Conservation (phyloP, 2,888 invertebrate species). For the Amphipyra tragopoginis region DNA sequence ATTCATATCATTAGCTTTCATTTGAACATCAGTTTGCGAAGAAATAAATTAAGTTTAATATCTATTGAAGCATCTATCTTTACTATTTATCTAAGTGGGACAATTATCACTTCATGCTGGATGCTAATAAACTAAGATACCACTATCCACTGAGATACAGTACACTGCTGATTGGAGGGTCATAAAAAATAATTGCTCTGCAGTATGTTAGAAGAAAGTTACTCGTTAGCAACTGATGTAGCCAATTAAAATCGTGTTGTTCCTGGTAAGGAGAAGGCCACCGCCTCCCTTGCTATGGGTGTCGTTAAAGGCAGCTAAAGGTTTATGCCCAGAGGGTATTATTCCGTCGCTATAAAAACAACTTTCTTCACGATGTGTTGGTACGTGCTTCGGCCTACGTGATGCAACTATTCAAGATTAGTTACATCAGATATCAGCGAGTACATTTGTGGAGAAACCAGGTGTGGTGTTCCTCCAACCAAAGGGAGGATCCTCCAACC, state of each 20-base stretch:
- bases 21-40: neutral
- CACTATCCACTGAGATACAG: slow-evolving; percentile 10
- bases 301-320: no score
- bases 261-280: neutral
- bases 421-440: no score
- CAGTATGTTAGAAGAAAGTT: slow-evolving; percentile 20
- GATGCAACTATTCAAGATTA: no score
- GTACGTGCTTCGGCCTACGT: no score
- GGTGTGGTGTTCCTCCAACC: no score
- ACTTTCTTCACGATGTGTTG: no score
- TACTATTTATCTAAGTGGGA: slow-evolving; percentile 26
- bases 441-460: no score
- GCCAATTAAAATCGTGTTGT: slow-evolving; percentile 16
- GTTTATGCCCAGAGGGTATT: no score
- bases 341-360: no score
- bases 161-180: slow-evolving; percentile 18
- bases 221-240: slow-evolving; percentile 13
- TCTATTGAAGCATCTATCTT: neutral
- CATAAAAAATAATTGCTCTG: slow-evolving; percentile 31
- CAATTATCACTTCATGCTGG: slow-evolving; percentile 41
- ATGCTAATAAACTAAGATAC: slow-evolving; percentile 8
- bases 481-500: no score
- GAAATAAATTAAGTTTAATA: neutral
- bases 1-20: no score
- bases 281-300: neutral